phyloP scores from a whole-genome alignment of 2,113 vertebrate genomes.

The Phaethornis superciliosus region DNA sequence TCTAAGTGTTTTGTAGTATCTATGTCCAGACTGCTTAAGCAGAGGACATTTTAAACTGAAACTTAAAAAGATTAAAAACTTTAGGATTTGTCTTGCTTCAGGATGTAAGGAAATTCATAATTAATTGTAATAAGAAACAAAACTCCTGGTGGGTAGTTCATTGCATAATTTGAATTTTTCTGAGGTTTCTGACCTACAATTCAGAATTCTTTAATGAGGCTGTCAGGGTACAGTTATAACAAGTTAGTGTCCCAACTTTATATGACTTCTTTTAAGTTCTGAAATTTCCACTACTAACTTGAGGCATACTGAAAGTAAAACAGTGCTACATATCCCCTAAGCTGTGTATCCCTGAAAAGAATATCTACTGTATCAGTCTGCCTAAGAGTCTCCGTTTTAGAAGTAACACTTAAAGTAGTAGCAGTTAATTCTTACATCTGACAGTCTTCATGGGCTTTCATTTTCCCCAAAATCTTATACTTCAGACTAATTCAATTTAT shows the following conservation, averaged over 20 bases:
- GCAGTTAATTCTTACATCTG: constrained; percentile 64
- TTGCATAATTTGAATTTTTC: background rate
- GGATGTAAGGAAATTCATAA: background rate
- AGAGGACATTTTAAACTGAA: background rate
- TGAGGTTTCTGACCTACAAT: background rate
- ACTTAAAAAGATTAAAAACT: background rate
- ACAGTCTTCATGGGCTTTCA: constrained; percentile 58
- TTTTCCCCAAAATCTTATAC: constrained; percentile 56
- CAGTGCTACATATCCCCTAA: background rate
- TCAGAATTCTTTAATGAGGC: background rate
- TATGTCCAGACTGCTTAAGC: background rate
- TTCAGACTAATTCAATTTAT: constrained; percentile 79
- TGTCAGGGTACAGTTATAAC: background rate
- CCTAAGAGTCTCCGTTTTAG: background rate
- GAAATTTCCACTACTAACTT: background rate
- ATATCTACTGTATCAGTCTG: background rate
- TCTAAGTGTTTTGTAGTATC: background rate
- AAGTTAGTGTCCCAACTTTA: background rate
- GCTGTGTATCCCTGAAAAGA: background rate
- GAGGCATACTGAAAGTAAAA: background rate
- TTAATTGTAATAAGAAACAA: background rate
- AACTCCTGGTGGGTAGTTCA: background rate
- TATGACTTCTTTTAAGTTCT: background rate
- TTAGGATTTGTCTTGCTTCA: background rate
- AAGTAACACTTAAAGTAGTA: constrained; percentile 17